Base-by-base conservation (phyloP, 2,797 vertebrate genomes). In the Trachops cirrhosus region DNA sequence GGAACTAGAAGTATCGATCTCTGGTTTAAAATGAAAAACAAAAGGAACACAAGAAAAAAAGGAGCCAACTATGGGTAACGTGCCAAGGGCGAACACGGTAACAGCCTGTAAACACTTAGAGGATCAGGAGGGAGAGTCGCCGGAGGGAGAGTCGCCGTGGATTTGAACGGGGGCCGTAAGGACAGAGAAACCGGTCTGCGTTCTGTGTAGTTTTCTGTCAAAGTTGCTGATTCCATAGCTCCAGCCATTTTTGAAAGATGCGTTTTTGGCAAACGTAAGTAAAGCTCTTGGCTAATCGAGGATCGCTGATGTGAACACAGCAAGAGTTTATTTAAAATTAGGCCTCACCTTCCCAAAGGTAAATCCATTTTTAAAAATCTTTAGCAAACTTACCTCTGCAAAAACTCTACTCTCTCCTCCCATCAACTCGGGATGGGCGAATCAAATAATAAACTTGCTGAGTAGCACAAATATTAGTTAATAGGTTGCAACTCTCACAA, bases 371-470 rank as follows among this genome's bases (percentile, higher is more conserved):
- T 86, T 57, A n/a, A 78, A 95, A 96, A 85, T 89, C 92, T 87
- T 97, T 16, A 79, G 75, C 85, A 96, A 96, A 97, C 74, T 11
- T 93, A 80, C 14, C 50, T 92, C 64, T 88, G 96, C 85, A 96
- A 93, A 97, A 97, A 83, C 29, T 52, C 77, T 32, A 14, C 52
- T 80, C 41, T 68, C 50, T 46, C 41, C 34, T 41, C 85, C 37
- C 16, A 37, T 89, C 88, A 78, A 52, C 85, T 74, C 75, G 82
- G 88, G 64, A 95, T 68, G 80, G 37, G 86, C 52, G 50, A 94
- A 95, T 97, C 85, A 91, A 94, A 94, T 84, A 68, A 88, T 48
- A 82, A 90, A 89, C 62, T 37, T 94, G 62, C 96, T 96, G 96
- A 96, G 71, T 39, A 92, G 52, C 70, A 79, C 73, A 86, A 79